Evolutionary conservation across 2,113 vertebrate species (phyloP).

Genomic region (Halcyon senegalensis): DNA sequence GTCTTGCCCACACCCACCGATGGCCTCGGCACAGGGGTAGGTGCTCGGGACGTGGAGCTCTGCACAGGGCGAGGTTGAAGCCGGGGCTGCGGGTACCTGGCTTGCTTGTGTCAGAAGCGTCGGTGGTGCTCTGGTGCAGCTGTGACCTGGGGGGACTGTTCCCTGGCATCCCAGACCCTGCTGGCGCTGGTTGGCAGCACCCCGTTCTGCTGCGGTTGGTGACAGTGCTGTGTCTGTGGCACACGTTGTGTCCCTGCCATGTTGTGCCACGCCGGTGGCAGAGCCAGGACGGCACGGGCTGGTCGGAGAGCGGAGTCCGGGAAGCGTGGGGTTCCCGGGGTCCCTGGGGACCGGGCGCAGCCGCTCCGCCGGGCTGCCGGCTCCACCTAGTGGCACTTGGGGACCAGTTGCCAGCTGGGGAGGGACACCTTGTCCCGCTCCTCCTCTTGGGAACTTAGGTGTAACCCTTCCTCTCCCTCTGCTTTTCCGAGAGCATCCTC

Average conservation of each 20-base stretch:
- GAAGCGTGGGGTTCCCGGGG: not conserved
- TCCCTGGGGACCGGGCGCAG: not conserved
- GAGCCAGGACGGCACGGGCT: not conserved
- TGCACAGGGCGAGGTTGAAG: accelerated
- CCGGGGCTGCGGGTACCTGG: accelerated
- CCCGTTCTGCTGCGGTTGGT: not conserved
- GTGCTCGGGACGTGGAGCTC: not conserved
- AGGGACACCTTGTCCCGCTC: not conserved
- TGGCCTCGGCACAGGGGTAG: conserved; percentile 86
- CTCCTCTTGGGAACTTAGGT: not conserved
- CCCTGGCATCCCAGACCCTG: not conserved
- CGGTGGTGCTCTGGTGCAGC: not conserved
- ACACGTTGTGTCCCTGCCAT: not conserved
- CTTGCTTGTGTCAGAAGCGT: not conserved
- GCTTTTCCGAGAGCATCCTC: not conserved
- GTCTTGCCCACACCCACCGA: conserved; percentile 87
- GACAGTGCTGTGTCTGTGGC: not conserved
- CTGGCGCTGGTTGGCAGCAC: not conserved
- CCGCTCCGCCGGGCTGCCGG: not conserved
- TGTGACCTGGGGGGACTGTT: no score
- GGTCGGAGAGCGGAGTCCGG: not conserved
- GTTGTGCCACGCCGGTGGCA: not conserved
- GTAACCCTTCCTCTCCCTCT: not conserved
- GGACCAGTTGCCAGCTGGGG: not conserved
- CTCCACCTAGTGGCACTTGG: conserved; percentile 58